Conservation (phyloP, 1,140 invertebrate genomes). For the Eueides isabella region DNA sequence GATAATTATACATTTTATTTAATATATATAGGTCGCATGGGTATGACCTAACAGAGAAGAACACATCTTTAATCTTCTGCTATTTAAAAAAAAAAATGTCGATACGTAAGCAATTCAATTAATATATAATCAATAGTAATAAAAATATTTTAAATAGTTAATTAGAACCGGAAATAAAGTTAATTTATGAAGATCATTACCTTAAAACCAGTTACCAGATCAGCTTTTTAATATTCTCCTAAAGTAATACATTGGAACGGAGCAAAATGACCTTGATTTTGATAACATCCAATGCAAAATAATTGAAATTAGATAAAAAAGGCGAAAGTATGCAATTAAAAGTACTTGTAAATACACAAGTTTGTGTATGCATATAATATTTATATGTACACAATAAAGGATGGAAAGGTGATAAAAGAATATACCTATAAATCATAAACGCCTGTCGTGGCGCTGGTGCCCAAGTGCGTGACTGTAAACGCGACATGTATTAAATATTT, state of each 20-base stretch:
- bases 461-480: no score
- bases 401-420: no score
- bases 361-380: no score
- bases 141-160: neutral
- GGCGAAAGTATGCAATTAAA: neutral
- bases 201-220: neutral
- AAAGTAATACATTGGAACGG: neutral
- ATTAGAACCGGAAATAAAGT: neutral
- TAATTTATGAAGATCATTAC: neutral
- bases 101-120: neutral
- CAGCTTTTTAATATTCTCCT: neutral
- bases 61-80: neutral
- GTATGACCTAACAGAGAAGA: neutral
- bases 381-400: no score
- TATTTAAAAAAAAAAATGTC: neutral
- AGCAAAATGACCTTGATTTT: neutral
- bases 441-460: no score
- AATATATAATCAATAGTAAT: no score
- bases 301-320: neutral
- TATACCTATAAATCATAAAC: no score
- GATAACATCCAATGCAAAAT: neutral
- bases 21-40: no score
- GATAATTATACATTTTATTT: no score
- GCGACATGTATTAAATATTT: no score
- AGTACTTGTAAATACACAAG: neutral